Evolutionary conservation across 2,797 vertebrate genomes (phyloP).

Genomic region (Onychomys torridus): DNA sequence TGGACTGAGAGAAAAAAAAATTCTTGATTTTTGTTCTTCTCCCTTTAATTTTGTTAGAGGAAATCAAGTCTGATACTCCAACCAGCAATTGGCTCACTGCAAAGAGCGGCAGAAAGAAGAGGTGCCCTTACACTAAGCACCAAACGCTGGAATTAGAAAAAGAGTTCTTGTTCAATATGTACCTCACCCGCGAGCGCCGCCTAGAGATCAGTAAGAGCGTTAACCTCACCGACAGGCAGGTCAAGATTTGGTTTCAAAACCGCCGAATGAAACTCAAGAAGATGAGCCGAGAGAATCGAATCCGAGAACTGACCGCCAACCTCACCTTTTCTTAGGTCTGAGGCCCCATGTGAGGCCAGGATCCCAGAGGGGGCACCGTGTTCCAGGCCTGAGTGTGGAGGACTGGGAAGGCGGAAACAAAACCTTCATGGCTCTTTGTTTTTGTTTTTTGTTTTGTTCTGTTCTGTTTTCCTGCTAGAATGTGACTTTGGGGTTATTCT

Average conservation of each 20-base stretch:
- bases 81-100: slow-evolving; percentile 99
- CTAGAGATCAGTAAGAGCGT: slow-evolving; percentile 99
- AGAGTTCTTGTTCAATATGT: slow-evolving; percentile 99
- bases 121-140: slow-evolving; percentile 99
- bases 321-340: slow-evolving; percentile 98
- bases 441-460: slow-evolving; percentile 79
- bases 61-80: slow-evolving; percentile 94
- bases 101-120: slow-evolving; percentile 99
- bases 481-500: slow-evolving; percentile 90
- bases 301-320: slow-evolving; percentile 99
- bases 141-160: slow-evolving; percentile 99
- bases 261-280: slow-evolving; percentile 99
- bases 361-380: slow-evolving; percentile 84
- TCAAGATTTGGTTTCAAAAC: slow-evolving; percentile 99
- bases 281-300: slow-evolving; percentile 99
- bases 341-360: slow-evolving; percentile 83
- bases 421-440: slow-evolving; percentile 86
- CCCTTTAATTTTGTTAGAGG: slow-evolving; percentile 92
- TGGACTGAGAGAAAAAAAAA: slow-evolving; percentile 83
- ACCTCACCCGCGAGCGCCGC: slow-evolving; percentile 99
- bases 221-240: slow-evolving; percentile 99
- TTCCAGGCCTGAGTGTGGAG: slow-evolving; percentile 87
- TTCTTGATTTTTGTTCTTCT: slow-evolving; percentile 84
- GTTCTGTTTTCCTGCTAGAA: slow-evolving; percentile 88
- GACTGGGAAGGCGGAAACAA: slow-evolving; percentile 86